Conservation (phyloP, 2,888 invertebrate genomes). For the Diadegma fenestrale region DNA sequence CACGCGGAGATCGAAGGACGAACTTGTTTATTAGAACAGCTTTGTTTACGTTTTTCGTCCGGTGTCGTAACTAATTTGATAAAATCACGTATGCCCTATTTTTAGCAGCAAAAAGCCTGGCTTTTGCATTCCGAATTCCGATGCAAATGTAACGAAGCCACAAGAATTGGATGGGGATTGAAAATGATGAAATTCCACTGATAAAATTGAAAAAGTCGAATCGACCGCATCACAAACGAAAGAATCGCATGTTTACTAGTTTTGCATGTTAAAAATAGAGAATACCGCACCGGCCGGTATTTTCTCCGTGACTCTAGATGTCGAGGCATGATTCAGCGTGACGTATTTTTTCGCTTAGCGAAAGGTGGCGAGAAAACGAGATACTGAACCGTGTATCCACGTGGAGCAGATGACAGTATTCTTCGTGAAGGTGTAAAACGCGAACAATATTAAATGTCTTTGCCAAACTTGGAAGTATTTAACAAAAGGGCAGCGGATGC, state of each 20-base stretch:
- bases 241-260: background rate
- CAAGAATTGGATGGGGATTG: too few species aligned
- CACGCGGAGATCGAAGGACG: background rate
- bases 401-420: slow-evolving; percentile 35
- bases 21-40: background rate
- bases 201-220: background rate
- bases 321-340: background rate
- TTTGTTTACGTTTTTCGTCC: slow-evolving; percentile 3
- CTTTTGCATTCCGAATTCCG: too few species aligned
- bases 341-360: background rate
- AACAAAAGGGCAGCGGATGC: slow-evolving; percentile 77
- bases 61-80: background rate
- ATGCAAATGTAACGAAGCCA: too few species aligned
- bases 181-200: background rate
- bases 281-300: slow-evolving; percentile 7
- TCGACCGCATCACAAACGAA: background rate
- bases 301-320: slow-evolving; percentile 32
- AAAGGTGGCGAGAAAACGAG: background rate
- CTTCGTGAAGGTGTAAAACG: slow-evolving; percentile 5
- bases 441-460: slow-evolving; percentile 71
- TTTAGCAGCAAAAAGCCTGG: background rate
- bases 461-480: slow-evolving; percentile 73
- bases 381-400: slow-evolving; percentile 19
- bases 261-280: background rate
- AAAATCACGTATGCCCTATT: background rate